phyloP scores from a whole-genome alignment of 2,888 invertebrate species.

The Chesias legatella region DNA sequence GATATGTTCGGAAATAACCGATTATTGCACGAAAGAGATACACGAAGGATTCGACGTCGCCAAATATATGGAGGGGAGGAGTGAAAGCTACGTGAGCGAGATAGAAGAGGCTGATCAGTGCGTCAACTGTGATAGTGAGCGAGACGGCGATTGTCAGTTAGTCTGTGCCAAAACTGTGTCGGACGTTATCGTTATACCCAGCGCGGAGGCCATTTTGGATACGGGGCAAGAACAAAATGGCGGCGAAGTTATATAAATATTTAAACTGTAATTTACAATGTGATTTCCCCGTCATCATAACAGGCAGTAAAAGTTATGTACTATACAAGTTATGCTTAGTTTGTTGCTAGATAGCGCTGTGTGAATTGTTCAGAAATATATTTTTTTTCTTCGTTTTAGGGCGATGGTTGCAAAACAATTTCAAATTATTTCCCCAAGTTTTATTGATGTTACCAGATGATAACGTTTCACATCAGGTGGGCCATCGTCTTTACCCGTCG shows the following conservation, averaged over 20 bases:
- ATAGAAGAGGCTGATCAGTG: constrained; percentile 36
- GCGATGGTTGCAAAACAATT: too few relatives aligned
- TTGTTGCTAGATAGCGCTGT: too few relatives aligned
- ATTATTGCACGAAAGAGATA: constrained; percentile 48
- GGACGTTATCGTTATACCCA: constrained; percentile 67
- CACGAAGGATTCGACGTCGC: constrained; percentile 49
- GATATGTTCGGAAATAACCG: constrained; percentile 63
- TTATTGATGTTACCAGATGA: too few relatives aligned
- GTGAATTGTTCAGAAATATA: too few relatives aligned
- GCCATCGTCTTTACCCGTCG: too few relatives aligned
- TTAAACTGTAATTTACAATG: too few relatives aligned
- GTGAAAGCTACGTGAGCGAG: constrained; percentile 37
- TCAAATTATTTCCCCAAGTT: too few relatives aligned
- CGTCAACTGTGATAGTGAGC: constrained; percentile 40
- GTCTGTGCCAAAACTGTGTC: constrained; percentile 54
- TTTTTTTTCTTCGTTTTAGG: too few relatives aligned
- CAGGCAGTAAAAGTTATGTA: too few relatives aligned
- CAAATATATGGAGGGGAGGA: constrained; percentile 42
- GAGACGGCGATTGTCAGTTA: constrained; percentile 40
- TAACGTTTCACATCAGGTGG: too few relatives aligned
- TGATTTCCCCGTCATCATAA: too few relatives aligned
- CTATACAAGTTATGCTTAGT: too few relatives aligned
- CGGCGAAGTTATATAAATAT: constrained; percentile 14
- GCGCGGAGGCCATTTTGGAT: constrained; percentile 66
- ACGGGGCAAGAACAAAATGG: constrained; percentile 42